Conservation (phyloP, 1,140 invertebrate species). For the Brachionus manjavacas region DNA sequence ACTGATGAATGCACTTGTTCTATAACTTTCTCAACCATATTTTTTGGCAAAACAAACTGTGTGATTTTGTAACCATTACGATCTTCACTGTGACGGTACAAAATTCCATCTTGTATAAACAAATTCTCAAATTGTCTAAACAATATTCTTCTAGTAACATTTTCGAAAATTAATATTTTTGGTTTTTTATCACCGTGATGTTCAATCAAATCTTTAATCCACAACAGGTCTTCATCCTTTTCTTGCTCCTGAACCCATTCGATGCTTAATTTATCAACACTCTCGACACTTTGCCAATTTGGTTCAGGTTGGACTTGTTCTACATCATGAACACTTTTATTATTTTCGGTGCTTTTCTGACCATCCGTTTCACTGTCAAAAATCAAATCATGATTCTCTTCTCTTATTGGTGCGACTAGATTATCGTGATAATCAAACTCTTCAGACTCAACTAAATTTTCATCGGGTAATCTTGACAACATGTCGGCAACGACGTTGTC, state of each 20-base stretch:
- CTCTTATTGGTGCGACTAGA: not conserved
- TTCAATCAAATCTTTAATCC: constrained; percentile 3
- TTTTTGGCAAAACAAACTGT: not conserved
- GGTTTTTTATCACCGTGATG: constrained; percentile 6
- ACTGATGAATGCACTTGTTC: not conserved
- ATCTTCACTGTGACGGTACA: not conserved
- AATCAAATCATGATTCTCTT: not conserved
- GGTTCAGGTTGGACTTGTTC: not conserved
- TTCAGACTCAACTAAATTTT: not conserved
- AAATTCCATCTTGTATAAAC: not conserved
- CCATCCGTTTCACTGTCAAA: not conserved
- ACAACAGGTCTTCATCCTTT: not conserved
- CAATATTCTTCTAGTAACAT: not conserved
- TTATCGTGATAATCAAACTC: not conserved
- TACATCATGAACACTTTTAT: not conserved
- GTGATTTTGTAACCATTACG: not conserved
- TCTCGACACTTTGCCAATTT: not conserved
- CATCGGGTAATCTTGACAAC: not conserved
- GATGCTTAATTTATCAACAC: not conserved
- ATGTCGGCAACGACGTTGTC: not conserved
- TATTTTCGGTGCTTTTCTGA: not conserved
- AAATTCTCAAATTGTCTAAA: constrained; percentile 16
- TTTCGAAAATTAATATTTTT: constrained; percentile 28
- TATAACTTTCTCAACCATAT: not conserved
- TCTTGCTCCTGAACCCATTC: not conserved